Percentiles rank a stretch among this genome's conserved stretches.
phyloP scores from a whole-genome alignment of 2,888 invertebrate species.

The Himalopsyche anomala region DNA sequence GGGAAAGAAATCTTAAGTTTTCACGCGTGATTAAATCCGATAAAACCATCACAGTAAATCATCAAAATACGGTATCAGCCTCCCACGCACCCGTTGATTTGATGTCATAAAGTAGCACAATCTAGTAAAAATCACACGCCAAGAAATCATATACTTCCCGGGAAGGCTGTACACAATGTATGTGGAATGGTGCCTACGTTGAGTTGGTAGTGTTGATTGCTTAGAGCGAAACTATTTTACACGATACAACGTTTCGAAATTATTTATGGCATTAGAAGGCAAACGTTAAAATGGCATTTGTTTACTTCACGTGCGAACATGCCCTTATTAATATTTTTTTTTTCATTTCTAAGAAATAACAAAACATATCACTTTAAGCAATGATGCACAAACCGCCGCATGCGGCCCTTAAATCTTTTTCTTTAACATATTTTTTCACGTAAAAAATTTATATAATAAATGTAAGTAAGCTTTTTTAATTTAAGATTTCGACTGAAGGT shows the following conservation, averaged over 20 bases:
- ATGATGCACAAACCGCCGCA: too few species aligned
- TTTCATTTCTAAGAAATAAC: too few species aligned
- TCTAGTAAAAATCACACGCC: constrained; percentile 5
- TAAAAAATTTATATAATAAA: too few species aligned
- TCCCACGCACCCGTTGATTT: constrained; percentile 6
- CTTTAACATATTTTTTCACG: too few species aligned
- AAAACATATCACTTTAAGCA: too few species aligned
- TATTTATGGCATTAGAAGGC: background rate
- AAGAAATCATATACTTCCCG: constrained; percentile 8
- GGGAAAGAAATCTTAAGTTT: background rate
- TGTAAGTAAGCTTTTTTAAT: too few species aligned
- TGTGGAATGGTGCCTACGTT: background rate
- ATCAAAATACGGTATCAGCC: constrained; percentile 33
- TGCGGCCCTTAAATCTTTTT: too few species aligned
- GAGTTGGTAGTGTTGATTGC: background rate
- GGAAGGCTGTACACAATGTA: constrained; percentile 11
- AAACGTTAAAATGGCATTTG: background rate
- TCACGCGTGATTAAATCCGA: constrained; percentile 28
- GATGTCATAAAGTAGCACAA: constrained; percentile 38
- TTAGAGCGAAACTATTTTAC: background rate
- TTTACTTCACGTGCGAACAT: background rate
- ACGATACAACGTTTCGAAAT: background rate
- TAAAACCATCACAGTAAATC: constrained; percentile 41
- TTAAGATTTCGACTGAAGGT: too few species aligned
- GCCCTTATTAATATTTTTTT: background rate